Conservation (phyloP, 2,888 invertebrate genomes). For the Phorcus lineatus region DNA sequence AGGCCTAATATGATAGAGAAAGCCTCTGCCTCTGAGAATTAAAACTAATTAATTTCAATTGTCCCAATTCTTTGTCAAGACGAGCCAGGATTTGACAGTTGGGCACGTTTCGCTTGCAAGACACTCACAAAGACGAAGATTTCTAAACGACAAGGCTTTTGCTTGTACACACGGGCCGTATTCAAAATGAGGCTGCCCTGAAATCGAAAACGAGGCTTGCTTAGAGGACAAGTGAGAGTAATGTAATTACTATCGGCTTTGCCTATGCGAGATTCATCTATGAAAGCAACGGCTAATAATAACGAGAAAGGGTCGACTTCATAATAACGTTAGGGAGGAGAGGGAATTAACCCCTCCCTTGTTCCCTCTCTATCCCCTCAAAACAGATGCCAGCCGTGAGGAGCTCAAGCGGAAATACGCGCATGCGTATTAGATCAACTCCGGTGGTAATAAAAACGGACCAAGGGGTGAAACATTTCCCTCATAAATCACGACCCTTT, state of each 20-base stretch:
- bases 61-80: slow-evolving; percentile 9
- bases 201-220: too few species aligned
- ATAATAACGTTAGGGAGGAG: not conserved
- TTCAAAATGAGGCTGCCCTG: too few species aligned
- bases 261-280: not conserved
- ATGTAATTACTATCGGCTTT: slow-evolving; percentile 1
- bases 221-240: not conserved
- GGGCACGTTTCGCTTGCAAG: not conserved
- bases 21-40: not conserved
- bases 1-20: not conserved
- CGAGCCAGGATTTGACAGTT: not conserved
- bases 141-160: too few species aligned
- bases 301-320: not conserved
- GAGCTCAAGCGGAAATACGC: slow-evolving; percentile 18
- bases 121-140: slow-evolving; percentile 1
- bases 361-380: not conserved
- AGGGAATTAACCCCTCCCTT: slow-evolving; percentile 8
- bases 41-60: slow-evolving; percentile 17
- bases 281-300: not conserved
- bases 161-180: too few species aligned
- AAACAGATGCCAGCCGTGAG: slow-evolving; percentile 13
- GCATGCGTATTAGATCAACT: not conserved
- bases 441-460: not conserved
- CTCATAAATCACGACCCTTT: slow-evolving; percentile 16
- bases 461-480: not conserved